Evolutionary conservation across 2,113 vertebrate species (phyloP), one percentile per base, ranked within the genome.

Genomic region (Beaufortia kweichowensis): DNA sequence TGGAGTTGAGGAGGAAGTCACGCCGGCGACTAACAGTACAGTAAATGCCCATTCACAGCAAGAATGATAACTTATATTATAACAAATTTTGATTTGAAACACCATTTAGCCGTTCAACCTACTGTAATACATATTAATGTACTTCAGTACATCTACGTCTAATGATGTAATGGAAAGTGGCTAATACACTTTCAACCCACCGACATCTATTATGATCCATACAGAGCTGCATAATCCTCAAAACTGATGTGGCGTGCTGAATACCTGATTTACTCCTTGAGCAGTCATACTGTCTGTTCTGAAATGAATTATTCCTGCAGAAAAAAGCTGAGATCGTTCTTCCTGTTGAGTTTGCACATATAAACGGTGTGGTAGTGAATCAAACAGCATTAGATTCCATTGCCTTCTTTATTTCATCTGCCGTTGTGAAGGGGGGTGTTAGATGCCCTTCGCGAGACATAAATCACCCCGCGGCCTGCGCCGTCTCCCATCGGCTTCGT

Each of bases 351-450:
- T 41, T 43, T 59, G 53, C 33, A 71, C 53, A 41, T 59, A 14
- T 71, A 14, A 28, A 14, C 67, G 9, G 6, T 56, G 50, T n/a
- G 21, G 12, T 24, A 3, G 14, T 71, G 53, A 71, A 71, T 57
- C 68, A 57, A 71, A 71, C 24, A 41, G 68, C 68, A 57, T 41
- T 71, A 71, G 50, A 70, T 70, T 70, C 48, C 21, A 70, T 28
- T 2, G 5, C n/a, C 31, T 26, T 71, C 48, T 26, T 68, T 68
- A 17, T 67, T 50, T 11, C 65, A 50, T 50, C n/a, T 1, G n/a
- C 48, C 11, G 3, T 15, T 26, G 21, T 59, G 69, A 71, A 71
- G 23, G 0, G n/a, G 21, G 33, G 31, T 71, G 43, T 57, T 39
- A 59, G 69, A 57, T 1, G 23, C 33, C 33, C 15, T 71, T 71